Conservation (phyloP, 2,113 vertebrate genomes). For the Thomomys bottae region DNA sequence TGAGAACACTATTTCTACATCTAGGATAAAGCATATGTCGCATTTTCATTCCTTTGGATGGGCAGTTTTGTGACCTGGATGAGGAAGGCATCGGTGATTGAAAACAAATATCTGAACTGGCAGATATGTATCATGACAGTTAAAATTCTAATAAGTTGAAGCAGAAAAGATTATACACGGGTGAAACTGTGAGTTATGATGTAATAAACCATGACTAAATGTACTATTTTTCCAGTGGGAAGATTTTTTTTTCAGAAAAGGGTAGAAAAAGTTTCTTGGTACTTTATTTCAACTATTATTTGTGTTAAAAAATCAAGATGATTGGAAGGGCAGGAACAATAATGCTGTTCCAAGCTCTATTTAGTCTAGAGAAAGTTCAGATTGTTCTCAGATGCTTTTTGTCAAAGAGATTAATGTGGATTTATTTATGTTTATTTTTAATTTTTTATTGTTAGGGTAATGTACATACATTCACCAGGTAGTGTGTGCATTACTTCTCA, state of each 20-base stretch:
- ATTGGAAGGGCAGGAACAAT: no score
- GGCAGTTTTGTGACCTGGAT: neutral
- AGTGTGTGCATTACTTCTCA: no score
- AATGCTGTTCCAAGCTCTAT: no score
- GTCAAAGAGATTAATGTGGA: neutral
- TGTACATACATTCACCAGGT: no score
- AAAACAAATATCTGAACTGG: neutral
- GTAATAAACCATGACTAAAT: slow-evolving; percentile 30
- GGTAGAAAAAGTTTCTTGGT: neutral
- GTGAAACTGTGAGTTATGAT: neutral
- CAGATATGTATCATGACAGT: neutral
- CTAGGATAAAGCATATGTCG: no score
- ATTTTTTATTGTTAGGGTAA: no score
- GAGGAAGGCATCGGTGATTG: neutral
- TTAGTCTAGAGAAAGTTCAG: no score
- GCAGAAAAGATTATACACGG: slow-evolving; percentile 25
- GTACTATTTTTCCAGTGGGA: neutral
- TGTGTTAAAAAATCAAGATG: slow-evolving; percentile 41
- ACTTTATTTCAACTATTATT: slow-evolving; percentile 49
- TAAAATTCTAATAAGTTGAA: neutral
- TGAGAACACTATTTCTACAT: neutral
- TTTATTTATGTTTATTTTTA: neutral
- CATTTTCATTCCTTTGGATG: neutral
- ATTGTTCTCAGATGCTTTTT: no score
- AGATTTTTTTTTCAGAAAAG: neutral